Conservation (phyloP, 2,888 invertebrate genomes). For the Corbicula japonica region DNA sequence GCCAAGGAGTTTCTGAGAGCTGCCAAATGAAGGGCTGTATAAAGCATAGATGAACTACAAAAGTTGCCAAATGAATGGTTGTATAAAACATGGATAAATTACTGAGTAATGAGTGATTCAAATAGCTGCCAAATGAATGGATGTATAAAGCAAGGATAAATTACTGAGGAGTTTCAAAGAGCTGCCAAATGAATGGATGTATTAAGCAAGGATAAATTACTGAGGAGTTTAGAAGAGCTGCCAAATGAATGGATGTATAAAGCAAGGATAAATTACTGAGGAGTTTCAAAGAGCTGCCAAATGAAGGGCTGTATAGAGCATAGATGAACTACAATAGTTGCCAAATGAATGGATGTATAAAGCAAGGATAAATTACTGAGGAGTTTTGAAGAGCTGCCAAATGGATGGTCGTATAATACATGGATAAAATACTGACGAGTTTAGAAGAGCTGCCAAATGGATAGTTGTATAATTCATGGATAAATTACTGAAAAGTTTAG, state of each 20-base stretch:
- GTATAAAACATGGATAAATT: not conserved
- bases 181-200: not conserved
- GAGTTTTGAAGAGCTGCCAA: not conserved
- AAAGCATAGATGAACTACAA: slow-evolving; percentile 10
- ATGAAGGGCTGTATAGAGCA: slow-evolving; percentile 88
- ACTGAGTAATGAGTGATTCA: not conserved
- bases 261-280: slow-evolving; percentile 48
- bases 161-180: not conserved
- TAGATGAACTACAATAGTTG: not conserved
- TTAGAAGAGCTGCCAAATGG: not conserved
- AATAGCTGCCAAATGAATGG: not conserved
- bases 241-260: not conserved
- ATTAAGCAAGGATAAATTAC: not conserved
- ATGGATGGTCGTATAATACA: not conserved
- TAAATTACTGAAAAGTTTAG: no score
- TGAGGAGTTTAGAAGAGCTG: no score
- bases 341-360: not conserved
- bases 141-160: not conserved
- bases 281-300: slow-evolving; percentile 88
- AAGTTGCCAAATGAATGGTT: not conserved
- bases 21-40: slow-evolving; percentile 89
- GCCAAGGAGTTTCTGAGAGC: slow-evolving; percentile 86
- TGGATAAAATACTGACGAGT: not conserved
- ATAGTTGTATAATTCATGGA: not conserved
- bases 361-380: not conserved